Conservation (phyloP, 2,888 invertebrate genomes). For the Clepsis dumicolana region DNA sequence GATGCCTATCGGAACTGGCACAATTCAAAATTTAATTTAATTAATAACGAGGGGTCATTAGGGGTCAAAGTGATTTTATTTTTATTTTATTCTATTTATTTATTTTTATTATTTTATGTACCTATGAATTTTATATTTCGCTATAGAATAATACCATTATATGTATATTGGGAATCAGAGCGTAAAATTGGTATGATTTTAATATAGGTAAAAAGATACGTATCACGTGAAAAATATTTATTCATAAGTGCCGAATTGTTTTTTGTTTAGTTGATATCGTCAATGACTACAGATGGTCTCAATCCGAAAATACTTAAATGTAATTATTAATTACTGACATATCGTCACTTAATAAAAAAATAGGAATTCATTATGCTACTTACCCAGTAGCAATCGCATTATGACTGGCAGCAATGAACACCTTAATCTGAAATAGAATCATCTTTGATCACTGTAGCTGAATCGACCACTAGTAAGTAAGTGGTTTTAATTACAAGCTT, state of each 20-base stretch:
- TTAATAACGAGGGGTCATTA: not conserved
- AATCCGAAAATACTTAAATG: too few relatives aligned
- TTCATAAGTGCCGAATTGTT: too few relatives aligned
- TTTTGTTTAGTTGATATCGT: too few relatives aligned
- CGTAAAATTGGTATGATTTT: not conserved
- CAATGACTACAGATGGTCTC: too few relatives aligned
- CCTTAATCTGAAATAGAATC: slow-evolving; percentile 25
- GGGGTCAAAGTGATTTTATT: too few relatives aligned
- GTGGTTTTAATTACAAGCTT: too few relatives aligned
- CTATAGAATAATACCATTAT: not conserved
- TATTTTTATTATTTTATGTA: too few relatives aligned
- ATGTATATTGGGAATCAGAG: not conserved
- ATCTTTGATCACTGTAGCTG: too few relatives aligned
- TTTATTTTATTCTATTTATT: too few relatives aligned
- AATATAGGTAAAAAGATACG: not conserved
- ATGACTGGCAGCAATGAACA: slow-evolving; percentile 28
- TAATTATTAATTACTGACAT: too few relatives aligned
- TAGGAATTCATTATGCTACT: slow-evolving; percentile 47
- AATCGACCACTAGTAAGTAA: too few relatives aligned
- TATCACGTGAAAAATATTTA: not conserved
- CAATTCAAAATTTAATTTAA: not conserved
- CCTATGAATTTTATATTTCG: too few relatives aligned
- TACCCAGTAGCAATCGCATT: slow-evolving; percentile 64
- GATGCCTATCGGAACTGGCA: not conserved
- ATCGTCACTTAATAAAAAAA: not conserved